Evolutionary conservation across 2,888 invertebrate genomes (phyloP), one percentile per base, ranked within the genome.

Genomic region (Therioaphis trifolii): DNA sequence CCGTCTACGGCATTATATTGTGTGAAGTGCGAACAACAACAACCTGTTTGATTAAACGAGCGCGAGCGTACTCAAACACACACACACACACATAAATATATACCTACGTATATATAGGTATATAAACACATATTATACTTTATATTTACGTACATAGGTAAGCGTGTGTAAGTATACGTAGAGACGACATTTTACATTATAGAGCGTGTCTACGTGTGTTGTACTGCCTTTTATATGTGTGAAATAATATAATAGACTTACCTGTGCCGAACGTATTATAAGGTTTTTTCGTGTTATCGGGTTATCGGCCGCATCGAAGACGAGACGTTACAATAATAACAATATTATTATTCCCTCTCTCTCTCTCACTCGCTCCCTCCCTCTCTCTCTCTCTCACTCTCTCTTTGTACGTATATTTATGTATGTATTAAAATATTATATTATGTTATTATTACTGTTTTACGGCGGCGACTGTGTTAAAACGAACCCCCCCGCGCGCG

Each of bases 21-120:
- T 46, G 46, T 76, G 29, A n/a, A 46, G 76, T 63, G 76, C 46
- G 76, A 63, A 76, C 76, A n/a, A n/a, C n/a, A n/a, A n/a, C n/a
- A 63, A 76, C 76, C 61, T 76, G 76, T 76, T 76, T 61, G 76
- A 63, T 43, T 61, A 14, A 76, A 46, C n/a, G n/a, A n/a, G n/a
- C n/a, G n/a, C n/a, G n/a, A 63, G 18, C 24, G 14, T 24, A 40
- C 40, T 27, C n/a, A n/a, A n/a, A n/a, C 58, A n/a, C 29, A 12
- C 43, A 40, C 35, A 15, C 52, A 35, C 7, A 12, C n/a, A 21
- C 21, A 35, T 15, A 49, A 52, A 15, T 52, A 52, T 52, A 14
- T 11, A 43, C 43, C 5, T 43, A 43, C 43, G 43, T 43, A 43
- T 3, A 4, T 12, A 58, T 58, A 1, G 4, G 24, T 11, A 21